A percentile compares a stretch with the other conserved stretches of the same genome.
Conservation (phyloP, 2,113 vertebrate species). For the Halichoerus grypus region DNA sequence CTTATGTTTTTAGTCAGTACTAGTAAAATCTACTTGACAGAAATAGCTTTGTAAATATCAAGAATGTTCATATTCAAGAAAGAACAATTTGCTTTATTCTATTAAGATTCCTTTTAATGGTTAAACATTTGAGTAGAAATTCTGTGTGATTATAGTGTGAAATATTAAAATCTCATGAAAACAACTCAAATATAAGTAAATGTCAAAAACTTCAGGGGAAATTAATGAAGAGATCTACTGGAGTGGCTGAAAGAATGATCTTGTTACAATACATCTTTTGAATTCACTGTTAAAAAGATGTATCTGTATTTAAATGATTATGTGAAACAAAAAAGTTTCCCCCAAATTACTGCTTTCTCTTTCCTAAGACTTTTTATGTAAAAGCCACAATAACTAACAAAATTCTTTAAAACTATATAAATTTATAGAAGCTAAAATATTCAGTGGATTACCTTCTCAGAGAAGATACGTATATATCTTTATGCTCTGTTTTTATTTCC, state of each 20-base stretch:
- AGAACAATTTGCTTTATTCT: slow-evolving; percentile 2
- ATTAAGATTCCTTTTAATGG: slow-evolving; percentile 2
- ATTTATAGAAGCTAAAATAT: neutral
- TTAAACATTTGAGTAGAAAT: slow-evolving; percentile 14
- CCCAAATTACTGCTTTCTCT: neutral
- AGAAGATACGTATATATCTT: neutral
- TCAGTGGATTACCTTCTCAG: neutral
- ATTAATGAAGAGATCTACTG: neutral
- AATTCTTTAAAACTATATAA: neutral
- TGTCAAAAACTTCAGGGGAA: neutral
- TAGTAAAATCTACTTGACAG: neutral
- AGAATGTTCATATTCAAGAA: neutral
- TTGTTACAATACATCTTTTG: neutral
- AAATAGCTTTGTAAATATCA: neutral
- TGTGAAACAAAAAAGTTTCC: neutral
- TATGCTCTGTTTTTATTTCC: slow-evolving; percentile 39
- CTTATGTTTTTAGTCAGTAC: neutral
- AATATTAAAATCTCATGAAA: slow-evolving; percentile 7
- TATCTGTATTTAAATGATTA: slow-evolving; percentile 13
- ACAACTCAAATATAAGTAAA: slow-evolving; percentile 16
- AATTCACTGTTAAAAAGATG: neutral
- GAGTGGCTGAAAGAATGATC: neutral
- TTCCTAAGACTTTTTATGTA: neutral
- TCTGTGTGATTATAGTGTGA: neutral
- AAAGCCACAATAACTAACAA: slow-evolving; percentile 1